Percentiles rank a stretch among this genome's conserved stretches.
These are phyloP conservation scores for Paracanthobrama guichenoti DNA, from an alignment of 2,113 vertebrate genomes.

Conservation along the genomic window DNA sequence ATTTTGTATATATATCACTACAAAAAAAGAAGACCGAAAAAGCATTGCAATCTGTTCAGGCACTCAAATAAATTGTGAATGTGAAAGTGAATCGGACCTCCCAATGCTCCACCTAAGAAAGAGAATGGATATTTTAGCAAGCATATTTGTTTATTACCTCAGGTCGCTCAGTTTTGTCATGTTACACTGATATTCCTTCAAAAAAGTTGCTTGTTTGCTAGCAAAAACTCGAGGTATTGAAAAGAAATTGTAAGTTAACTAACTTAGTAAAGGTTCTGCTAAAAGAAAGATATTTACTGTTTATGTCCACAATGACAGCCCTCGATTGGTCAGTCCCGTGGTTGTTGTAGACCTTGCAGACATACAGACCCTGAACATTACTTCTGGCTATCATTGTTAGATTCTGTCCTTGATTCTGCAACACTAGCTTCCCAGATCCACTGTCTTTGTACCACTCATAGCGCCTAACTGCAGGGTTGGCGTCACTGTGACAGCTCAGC, in stretches of 20 bases:
- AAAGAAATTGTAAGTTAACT: neutral
- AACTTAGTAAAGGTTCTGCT: neutral
- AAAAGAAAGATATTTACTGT: neutral
- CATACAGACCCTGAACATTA: conserved; percentile 23
- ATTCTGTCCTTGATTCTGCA: neutral
- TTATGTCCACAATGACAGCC: conserved; percentile 38
- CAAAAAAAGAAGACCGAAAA: neutral
- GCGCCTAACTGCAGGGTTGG: conserved; percentile 51
- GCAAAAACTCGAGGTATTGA: neutral
- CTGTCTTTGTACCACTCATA: conserved; percentile 50
- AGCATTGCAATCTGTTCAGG: neutral
- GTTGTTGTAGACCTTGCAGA: conserved; percentile 49
- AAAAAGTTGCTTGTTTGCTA: neutral
- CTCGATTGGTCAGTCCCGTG: conserved; percentile 39
- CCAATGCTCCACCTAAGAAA: neutral
- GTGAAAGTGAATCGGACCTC: neutral
- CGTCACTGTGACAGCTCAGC: conserved; percentile 51
- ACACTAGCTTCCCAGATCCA: neutral
- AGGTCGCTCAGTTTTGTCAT: neutral
- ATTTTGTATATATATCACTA: neutral
- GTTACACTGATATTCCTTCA: neutral
- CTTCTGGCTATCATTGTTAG: conserved; percentile 19
- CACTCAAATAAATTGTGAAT: neutral
- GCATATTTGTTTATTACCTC: neutral
- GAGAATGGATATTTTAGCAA: neutral